Evolutionary conservation across 2,888 invertebrate species (phyloP), one percentile per base, ranked within the genome.

Genomic region (Noctuana brunneofusca): DNA sequence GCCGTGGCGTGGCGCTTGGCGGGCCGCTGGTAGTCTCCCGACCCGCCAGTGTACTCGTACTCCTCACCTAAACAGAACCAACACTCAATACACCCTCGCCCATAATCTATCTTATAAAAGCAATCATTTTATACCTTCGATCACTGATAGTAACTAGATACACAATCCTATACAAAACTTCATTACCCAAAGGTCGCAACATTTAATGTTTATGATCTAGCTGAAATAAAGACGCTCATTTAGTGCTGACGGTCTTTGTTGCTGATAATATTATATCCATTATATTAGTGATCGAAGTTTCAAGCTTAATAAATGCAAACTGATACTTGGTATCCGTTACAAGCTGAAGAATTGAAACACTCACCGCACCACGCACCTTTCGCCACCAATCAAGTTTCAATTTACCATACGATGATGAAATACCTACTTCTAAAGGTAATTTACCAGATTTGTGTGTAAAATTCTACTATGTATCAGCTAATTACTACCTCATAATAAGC

Each of bases 281-380:
- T n/a, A n/a, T n/a, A n/a, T n/a, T n/a, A n/a, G n/a, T n/a, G n/a
- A n/a, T n/a, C n/a, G n/a, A n/a, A n/a, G n/a, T n/a, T n/a, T 43
- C 16, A 69, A 69, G 65, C 68, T 20, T 32, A 64, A 54, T 22
- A 12, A 49, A 50, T 55, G 32, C 16, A 49, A 35, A 9, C 35
- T 27, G 27, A 53, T 68, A 63, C 64, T 52, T 58, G 57, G 41
- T 27, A 49, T 64, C 58, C 63, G 52, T 66, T 49, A 11, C 64
- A 46, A 63, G 69, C 59, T 22, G 49, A 66, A 66, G 58, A 68
- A 74, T 70, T 69, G 66, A 74, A 74, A 76, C 74, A 87, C 88
- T 89, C 86, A 89, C 89, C 89, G 87, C 89, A 89, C 87, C 89
- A 89, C 89, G 87, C 89, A 86, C 89, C 86, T 74, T 64, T 72